These are phyloP conservation scores for Sicus ferrugineus DNA, from an alignment of 2,888 invertebrate genomes.

Conservation along the genomic window DNA sequence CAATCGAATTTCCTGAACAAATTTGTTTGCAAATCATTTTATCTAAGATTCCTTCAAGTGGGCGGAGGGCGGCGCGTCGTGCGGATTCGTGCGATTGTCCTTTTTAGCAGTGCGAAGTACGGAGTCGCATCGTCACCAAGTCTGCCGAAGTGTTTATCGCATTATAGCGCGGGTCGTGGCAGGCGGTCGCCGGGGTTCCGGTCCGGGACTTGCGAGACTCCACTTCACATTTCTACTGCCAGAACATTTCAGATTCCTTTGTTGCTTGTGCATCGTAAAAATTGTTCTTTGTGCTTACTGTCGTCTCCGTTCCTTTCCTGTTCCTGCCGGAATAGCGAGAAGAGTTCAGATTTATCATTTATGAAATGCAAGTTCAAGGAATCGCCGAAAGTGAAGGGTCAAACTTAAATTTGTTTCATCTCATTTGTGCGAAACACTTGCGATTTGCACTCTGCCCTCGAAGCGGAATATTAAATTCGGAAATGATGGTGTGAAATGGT, in stretches of 20 bases:
- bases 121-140: slow-evolving; percentile 5
- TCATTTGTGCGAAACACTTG: slow-evolving; percentile 6
- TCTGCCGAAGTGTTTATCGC: slow-evolving; percentile 20
- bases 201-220: slow-evolving; percentile 22
- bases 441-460: neutral
- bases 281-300: neutral
- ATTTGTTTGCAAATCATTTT: slow-evolving; percentile 61
- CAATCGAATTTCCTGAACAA: slow-evolving; percentile 57
- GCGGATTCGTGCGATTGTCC: slow-evolving; percentile 43
- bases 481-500: neutral
- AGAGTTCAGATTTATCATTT: slow-evolving; percentile 53
- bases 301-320: neutral
- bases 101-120: slow-evolving; percentile 34
- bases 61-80: slow-evolving; percentile 41
- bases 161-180: slow-evolving; percentile 20
- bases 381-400: slow-evolving; percentile 1
- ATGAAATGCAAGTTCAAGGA: slow-evolving; percentile 29
- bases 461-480: neutral
- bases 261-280: neutral
- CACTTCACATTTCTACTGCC: slow-evolving; percentile 33
- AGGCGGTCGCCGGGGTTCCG: slow-evolving; percentile 7
- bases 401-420: neutral
- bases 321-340: slow-evolving; percentile 42
- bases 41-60: slow-evolving; percentile 46
- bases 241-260: slow-evolving; percentile 36